These are phyloP conservation scores for Caranx melampygus DNA, from an alignment of 2,113 vertebrate genomes.

Conservation along the genomic window DNA sequence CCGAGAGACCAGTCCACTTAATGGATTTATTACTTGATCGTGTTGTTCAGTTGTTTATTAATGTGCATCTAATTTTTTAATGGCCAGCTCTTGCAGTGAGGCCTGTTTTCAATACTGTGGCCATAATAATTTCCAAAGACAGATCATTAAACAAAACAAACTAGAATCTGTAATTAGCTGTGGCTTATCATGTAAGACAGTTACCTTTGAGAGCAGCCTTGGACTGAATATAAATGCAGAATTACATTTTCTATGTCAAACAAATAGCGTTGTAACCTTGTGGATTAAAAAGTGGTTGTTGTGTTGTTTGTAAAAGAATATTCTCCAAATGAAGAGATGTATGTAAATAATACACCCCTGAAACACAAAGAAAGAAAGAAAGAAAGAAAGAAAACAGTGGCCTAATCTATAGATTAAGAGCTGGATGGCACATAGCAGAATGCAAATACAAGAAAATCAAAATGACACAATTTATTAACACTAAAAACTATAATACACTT, in stretches of 20 bases:
- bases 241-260: not conserved
- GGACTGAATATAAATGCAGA: constrained; percentile 3
- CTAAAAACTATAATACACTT: no score
- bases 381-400: no score
- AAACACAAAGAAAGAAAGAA: not conserved
- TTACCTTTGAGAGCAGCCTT: not conserved
- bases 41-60: constrained; percentile 72
- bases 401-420: no score
- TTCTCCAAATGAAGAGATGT: not conserved
- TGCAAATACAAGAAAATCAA: no score
- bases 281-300: not conserved
- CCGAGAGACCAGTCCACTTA: constrained; percentile 38
- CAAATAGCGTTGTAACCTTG: not conserved
- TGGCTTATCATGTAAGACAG: constrained; percentile 11
- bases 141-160: constrained; percentile 29
- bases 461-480: no score
- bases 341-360: not conserved
- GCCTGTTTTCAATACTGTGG: constrained; percentile 19
- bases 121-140: constrained; percentile 14
- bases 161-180: constrained; percentile 11
- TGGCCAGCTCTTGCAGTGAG: constrained; percentile 33
- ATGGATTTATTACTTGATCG: constrained; percentile 66
- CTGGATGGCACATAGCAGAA: no score
- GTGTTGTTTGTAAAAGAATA: not conserved
- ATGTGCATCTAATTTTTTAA: constrained; percentile 70